phyloP scores from a whole-genome alignment of 2,888 invertebrate species.

The Dryocosmus kuriphilus region DNA sequence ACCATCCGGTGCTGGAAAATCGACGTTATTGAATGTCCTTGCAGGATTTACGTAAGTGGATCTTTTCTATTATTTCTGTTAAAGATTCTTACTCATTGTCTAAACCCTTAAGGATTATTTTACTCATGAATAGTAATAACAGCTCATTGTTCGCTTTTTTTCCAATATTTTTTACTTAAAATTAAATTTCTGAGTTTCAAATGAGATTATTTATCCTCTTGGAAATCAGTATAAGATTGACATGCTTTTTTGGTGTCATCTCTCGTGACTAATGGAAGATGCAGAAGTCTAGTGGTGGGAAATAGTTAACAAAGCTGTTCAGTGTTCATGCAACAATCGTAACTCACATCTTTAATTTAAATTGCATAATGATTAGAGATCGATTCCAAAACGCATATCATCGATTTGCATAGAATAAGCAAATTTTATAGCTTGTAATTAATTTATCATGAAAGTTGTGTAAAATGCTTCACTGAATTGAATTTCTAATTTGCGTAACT shows the following conservation, averaged over 20 bases:
- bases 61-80: neutral
- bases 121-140: too few relatives aligned
- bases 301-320: conserved; percentile 5
- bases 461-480: conserved; percentile 9
- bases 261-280: neutral
- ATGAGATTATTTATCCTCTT: too few relatives aligned
- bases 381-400: conserved; percentile 5
- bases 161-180: too few relatives aligned
- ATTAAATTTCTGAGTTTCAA: too few relatives aligned
- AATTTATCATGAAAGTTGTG: conserved; percentile 15
- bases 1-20: conserved; percentile 88
- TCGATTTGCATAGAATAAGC: conserved; percentile 5
- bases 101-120: neutral
- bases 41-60: conserved; percentile 90
- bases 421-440: conserved; percentile 9
- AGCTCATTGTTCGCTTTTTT: too few relatives aligned
- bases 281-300: neutral
- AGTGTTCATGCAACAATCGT: conserved; percentile 6
- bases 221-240: neutral
- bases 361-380: conserved; percentile 14
- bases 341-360: conserved; percentile 26
- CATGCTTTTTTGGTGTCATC: neutral
- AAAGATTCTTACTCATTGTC: neutral
- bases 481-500: neutral
- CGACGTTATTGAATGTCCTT: conserved; percentile 92